phyloP scores from a whole-genome alignment of 2,113 vertebrate genomes.

The Sylvietta virens region DNA sequence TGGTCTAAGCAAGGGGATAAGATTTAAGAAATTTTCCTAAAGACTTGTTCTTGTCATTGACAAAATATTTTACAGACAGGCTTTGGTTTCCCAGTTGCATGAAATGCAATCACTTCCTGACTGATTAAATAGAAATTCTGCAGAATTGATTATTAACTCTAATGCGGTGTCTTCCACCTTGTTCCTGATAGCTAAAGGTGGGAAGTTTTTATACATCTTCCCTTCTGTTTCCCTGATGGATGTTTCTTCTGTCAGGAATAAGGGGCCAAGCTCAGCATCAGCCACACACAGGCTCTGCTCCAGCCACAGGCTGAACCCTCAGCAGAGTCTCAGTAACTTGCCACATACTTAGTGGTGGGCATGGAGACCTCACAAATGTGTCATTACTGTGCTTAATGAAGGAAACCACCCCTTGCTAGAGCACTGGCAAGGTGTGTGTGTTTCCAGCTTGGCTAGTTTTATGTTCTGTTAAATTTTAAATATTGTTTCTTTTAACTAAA shows the following conservation, averaged over 20 bases:
- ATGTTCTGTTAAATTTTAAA: slow-evolving; percentile 62
- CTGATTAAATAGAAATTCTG: slow-evolving; percentile 34
- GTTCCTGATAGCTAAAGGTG: slow-evolving; percentile 31
- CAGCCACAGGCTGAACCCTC: slow-evolving; percentile 14
- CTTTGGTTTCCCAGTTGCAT: background rate
- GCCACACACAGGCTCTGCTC: background rate
- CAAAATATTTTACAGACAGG: background rate
- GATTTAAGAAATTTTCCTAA: background rate
- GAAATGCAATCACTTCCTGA: slow-evolving; percentile 9
- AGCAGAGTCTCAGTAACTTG: slow-evolving; percentile 53
- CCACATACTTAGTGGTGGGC: slow-evolving; percentile 26
- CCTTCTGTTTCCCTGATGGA: slow-evolving; percentile 41
- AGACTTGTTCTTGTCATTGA: background rate
- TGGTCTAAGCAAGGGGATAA: background rate
- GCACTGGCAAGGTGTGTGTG: slow-evolving; percentile 28
- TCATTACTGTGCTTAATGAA: slow-evolving; percentile 3
- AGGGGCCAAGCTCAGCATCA: slow-evolving; percentile 49
- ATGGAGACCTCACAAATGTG: background rate
- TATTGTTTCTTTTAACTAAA: slow-evolving; percentile 55
- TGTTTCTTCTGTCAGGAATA: slow-evolving; percentile 40
- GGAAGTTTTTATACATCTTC: slow-evolving; percentile 44
- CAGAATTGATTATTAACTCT: slow-evolving; percentile 35
- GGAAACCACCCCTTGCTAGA: slow-evolving; percentile 23
- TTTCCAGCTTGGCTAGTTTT: slow-evolving; percentile 55
- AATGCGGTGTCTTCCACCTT: slow-evolving; percentile 3